These are phyloP conservation scores for Parus major DNA, from an alignment of 2,113 vertebrate genomes.

Conservation along the genomic window DNA sequence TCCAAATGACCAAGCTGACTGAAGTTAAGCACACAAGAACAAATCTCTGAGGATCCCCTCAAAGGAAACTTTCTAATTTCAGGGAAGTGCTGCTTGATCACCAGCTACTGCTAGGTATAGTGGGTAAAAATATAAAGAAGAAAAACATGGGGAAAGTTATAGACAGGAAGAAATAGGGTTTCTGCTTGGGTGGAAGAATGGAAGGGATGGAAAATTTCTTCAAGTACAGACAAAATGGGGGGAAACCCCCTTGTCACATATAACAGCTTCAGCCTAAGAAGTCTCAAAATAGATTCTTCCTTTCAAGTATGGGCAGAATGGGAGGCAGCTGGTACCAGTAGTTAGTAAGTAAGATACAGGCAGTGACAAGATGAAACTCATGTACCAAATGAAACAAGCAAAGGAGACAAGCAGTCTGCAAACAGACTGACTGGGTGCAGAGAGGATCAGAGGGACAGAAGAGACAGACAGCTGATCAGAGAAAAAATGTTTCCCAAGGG, in stretches of 20 bases:
- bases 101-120: background rate
- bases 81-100: background rate
- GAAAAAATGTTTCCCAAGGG: background rate
- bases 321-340: background rate
- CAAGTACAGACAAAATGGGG: background rate
- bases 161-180: background rate
- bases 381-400: background rate
- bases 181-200: background rate
- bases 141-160: background rate
- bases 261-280: background rate
- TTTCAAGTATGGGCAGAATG: background rate
- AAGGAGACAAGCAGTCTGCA: background rate
- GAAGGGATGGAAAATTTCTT: background rate
- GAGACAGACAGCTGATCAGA: slow-evolving; percentile 5
- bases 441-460: background rate
- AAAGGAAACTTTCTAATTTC: background rate
- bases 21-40: background rate
- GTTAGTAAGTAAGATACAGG: background rate
- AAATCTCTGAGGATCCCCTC: background rate
- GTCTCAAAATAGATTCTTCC: background rate
- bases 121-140: background rate
- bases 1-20: background rate
- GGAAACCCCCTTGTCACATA: background rate
- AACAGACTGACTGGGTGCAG: background rate
- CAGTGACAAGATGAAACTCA: background rate